Evolutionary conservation across 1,140 invertebrate genomes (phyloP), one percentile per base, ranked within the genome.

Genomic region (Cherax quadricarinatus): DNA sequence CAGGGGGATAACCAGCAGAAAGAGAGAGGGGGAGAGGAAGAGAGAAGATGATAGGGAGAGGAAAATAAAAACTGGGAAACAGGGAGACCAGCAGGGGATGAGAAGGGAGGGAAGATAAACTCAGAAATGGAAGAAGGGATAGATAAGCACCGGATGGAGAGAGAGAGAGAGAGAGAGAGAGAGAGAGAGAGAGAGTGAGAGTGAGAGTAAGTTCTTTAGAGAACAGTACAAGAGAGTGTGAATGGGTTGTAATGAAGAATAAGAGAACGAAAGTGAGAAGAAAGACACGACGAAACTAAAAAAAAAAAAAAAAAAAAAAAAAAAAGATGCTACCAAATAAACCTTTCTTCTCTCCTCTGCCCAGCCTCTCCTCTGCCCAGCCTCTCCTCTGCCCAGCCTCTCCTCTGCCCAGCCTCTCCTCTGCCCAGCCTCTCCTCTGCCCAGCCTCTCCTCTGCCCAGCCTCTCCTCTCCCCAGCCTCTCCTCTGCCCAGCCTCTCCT

Each of bases 131-230:
- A 41, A 51, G 41, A 48, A 30, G 30, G 12, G 48, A n/a, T 21
- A 82, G 53, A n/a, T 18, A 10, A 83, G 21, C 7, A 60, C 24
- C 24, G 60, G 53, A 83, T 51, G 30, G 53, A 41, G 30, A 83
- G 81, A 83, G 53, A 41, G 53, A 83, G 53, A 83, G 81, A 60
- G 21, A 24, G 81, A 82, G 80, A 82, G 49, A 51, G n/a, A 51
- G 30, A 82, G 80, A 51, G 80, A 82, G 49, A 82, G 81, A 60
- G 21, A 24, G 81, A 82, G 80, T 53, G 49, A 51, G n/a, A 51
- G 30, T 53, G 80, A 51, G 80, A 82, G 49, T 5, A 82, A 3
- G 73, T 16, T 10, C 9, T 16, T 10, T 41, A n/a, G 73, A 21
- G 21, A 21, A n/a, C 7, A 21, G 73, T 9, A 41, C 10, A 9